Evolutionary conservation across 2,888 invertebrate genomes (phyloP).

Genomic region (Sinopyrophorus schimmeli): DNA sequence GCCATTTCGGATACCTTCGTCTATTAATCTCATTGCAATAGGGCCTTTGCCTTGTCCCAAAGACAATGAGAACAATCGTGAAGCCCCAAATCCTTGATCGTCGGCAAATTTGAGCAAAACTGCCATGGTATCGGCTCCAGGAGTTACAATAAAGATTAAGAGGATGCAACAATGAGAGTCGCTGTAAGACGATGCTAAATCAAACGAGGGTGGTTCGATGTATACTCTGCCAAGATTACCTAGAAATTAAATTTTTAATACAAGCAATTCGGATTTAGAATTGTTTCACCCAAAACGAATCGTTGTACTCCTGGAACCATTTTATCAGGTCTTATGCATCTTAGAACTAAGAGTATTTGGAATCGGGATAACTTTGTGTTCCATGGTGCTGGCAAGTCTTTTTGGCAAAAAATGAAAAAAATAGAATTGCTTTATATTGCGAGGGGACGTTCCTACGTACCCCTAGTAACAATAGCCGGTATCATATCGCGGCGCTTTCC

Average conservation of each 20-base stretch:
- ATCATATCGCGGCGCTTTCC: no score
- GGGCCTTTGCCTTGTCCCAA: constrained; percentile 94
- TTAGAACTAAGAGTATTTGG: constrained; percentile 75
- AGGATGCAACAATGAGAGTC: constrained; percentile 90
- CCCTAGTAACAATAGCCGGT: no score
- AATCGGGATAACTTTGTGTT: constrained; percentile 64
- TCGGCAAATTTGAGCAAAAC: constrained; percentile 89
- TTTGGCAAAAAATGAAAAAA: no score
- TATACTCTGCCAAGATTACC: constrained; percentile 76
- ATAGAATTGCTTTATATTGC: no score
- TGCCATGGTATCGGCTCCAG: constrained; percentile 92
- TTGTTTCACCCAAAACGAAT: constrained; percentile 65
- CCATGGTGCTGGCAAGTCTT: constrained; percentile 79
- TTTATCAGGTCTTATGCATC: constrained; percentile 87
- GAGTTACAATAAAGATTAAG: constrained; percentile 86
- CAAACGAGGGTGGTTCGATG: constrained; percentile 89
- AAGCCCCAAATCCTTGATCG: constrained; percentile 83
- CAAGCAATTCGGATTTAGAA: neutral
- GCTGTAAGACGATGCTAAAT: constrained; percentile 77
- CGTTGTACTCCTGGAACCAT: constrained; percentile 76
- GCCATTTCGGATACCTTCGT: constrained; percentile 80
- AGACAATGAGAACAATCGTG: constrained; percentile 78
- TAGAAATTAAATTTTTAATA: no score
- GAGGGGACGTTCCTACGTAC: no score
- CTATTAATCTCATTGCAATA: constrained; percentile 83